Evolutionary conservation across 2,113 vertebrate species (phyloP), one percentile per base, ranked within the genome.

Genomic region (Thunnus thynnus): DNA sequence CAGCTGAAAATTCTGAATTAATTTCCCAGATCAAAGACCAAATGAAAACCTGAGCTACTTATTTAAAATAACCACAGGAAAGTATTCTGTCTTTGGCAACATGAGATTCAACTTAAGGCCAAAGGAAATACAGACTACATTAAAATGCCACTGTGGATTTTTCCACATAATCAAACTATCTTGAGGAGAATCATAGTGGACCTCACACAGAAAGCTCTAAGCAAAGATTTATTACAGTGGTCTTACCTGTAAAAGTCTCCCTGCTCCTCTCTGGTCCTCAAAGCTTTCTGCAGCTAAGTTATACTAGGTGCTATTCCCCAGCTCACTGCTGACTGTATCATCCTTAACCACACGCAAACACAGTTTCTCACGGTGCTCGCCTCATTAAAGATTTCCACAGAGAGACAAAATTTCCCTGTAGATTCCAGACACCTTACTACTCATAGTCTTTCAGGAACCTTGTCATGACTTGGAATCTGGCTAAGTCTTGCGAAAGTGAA

Each of bases 101-200:
- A 73, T 13, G 18, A 54, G 72, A 78, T 83, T 69, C 30, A 69
- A 78, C 78, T 62, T 52, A 67, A 82, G 2, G 84, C 92, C 94
- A 95, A 92, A 80, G 50, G 78, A 93, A 95, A 95, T 84, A 92
- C 63, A 86, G 83, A 78, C 78, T 69, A 83, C 73, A 88, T 91
- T 88, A 90, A 92, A 93, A 88, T 85, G 85, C 73, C 70, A 86
- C 72, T 83, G 84, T 73, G 76, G 87, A 90, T 87, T 89, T 93
- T 94, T 94, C 91, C 93, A 91, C 70, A 88, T 76, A 72, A 93
- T 89, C 82, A 78, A 82, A 91, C 89, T 63, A 80, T 86, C 74
- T 81, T 79, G 47, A 84, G 60, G 62, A 80, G 81, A 87, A 90
- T 89, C 74, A 78, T 62, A 55, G 74, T 47, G 57, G 93, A 95